Evolutionary conservation across 1,140 invertebrate genomes (phyloP).

Genomic region (Akabosia matsudoensis): DNA sequence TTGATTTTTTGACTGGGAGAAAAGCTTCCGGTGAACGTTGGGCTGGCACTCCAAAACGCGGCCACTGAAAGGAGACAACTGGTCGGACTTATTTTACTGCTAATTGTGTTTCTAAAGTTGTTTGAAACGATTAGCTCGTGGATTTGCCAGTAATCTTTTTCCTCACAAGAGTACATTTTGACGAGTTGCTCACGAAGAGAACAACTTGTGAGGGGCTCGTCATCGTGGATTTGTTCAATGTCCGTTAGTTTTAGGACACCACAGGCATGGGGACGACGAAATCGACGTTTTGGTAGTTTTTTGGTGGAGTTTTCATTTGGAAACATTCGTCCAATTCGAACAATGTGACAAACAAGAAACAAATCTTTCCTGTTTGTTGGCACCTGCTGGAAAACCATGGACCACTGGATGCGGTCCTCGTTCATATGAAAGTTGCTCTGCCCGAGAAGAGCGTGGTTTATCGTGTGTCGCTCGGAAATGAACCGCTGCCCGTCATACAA

Average conservation of each 20-base stretch:
- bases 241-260: slow-evolving; percentile 64
- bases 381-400: slow-evolving; percentile 60
- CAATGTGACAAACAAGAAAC: slow-evolving; percentile 81
- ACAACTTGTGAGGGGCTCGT: slow-evolving; percentile 63
- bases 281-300: slow-evolving; percentile 54
- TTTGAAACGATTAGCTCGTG: slow-evolving; percentile 75
- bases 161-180: slow-evolving; percentile 79
- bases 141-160: slow-evolving; percentile 84
- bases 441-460: neutral
- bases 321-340: slow-evolving; percentile 80
- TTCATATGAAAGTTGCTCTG: slow-evolving; percentile 56
- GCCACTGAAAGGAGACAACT: slow-evolving; percentile 46
- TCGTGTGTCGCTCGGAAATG: slow-evolving; percentile 12
- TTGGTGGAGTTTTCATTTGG: slow-evolving; percentile 67
- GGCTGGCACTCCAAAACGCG: neutral
- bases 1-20: neutral
- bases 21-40: neutral
- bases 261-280: slow-evolving; percentile 71
- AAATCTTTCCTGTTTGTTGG: slow-evolving; percentile 74
- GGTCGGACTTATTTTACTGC: slow-evolving; percentile 73
- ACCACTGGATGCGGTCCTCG: slow-evolving; percentile 29
- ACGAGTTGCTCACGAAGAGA: slow-evolving; percentile 39
- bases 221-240: slow-evolving; percentile 40
- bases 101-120: slow-evolving; percentile 60
- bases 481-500: slow-evolving; percentile 72